Conservation (phyloP, 2,113 vertebrate genomes). For the Hippocampus abdominalis region DNA sequence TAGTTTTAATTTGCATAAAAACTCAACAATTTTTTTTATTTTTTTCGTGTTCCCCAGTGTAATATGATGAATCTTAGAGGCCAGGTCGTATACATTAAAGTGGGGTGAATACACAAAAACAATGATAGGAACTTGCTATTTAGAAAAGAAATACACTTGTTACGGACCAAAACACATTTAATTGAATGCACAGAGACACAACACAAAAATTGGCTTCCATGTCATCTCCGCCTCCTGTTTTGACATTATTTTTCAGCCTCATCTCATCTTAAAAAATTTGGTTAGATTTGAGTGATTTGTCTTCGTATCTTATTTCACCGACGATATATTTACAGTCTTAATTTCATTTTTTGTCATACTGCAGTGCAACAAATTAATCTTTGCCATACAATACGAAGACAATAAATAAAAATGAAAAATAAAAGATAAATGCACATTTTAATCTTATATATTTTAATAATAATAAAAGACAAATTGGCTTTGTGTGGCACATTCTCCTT, state of each 20-base stretch:
- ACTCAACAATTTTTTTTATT: no score
- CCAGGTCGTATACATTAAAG: no score
- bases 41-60: no score
- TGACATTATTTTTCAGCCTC: constrained; percentile 13
- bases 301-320: constrained; percentile 15
- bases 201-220: constrained; percentile 29
- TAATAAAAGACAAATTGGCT: background rate
- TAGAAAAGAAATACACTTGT: background rate
- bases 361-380: background rate
- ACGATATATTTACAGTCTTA: constrained; percentile 30
- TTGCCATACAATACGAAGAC: background rate
- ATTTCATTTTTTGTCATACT: background rate
- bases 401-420: background rate
- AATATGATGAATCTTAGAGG: no score
- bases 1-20: no score
- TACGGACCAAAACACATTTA: constrained; percentile 22
- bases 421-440: background rate
- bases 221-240: constrained; percentile 19
- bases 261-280: background rate
- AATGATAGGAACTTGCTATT: background rate
- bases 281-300: background rate
- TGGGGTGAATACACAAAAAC: background rate
- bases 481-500: constrained; percentile 1
- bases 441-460: background rate
- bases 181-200: constrained; percentile 37